Evolutionary conservation across 2,113 vertebrate species (phyloP).

Genomic region (Pholis gunnellus): DNA sequence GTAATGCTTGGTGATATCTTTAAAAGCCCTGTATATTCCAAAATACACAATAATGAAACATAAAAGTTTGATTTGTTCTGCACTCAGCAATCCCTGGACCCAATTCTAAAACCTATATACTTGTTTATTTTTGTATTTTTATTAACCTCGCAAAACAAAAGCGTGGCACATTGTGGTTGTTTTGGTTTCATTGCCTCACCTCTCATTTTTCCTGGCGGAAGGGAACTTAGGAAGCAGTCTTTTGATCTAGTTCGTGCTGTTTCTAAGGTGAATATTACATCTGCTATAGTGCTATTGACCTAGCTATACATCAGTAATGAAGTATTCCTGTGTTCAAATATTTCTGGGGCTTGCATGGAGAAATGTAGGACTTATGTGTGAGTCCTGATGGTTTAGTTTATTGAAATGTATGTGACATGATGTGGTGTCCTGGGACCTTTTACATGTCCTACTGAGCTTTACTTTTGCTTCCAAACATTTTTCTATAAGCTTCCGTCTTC

Average conservation of each 20-base stretch:
- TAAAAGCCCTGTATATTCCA: neutral
- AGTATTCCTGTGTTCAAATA: neutral
- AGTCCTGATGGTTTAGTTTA: neutral
- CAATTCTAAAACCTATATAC: neutral
- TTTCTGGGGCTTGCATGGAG: neutral
- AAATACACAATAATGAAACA: neutral
- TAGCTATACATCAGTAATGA: neutral
- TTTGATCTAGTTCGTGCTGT: neutral
- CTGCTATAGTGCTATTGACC: neutral
- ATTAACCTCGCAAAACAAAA: neutral
- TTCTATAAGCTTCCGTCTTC: neutral
- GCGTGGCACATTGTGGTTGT: neutral
- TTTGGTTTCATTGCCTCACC: neutral
- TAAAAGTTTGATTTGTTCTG: neutral
- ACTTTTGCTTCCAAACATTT: neutral
- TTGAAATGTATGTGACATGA: neutral
- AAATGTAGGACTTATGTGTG: neutral
- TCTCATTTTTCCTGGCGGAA: neutral
- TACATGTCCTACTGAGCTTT: neutral
- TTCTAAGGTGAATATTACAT: neutral
- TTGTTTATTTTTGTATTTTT: neutral
- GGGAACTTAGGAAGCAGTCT: neutral
- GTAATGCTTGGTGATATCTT: constrained; percentile 5
- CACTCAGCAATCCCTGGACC: neutral
- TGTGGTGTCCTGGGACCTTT: neutral